Evolutionary conservation across 1,140 invertebrate genomes (phyloP).

Genomic region (Apis mellifera): DNA sequence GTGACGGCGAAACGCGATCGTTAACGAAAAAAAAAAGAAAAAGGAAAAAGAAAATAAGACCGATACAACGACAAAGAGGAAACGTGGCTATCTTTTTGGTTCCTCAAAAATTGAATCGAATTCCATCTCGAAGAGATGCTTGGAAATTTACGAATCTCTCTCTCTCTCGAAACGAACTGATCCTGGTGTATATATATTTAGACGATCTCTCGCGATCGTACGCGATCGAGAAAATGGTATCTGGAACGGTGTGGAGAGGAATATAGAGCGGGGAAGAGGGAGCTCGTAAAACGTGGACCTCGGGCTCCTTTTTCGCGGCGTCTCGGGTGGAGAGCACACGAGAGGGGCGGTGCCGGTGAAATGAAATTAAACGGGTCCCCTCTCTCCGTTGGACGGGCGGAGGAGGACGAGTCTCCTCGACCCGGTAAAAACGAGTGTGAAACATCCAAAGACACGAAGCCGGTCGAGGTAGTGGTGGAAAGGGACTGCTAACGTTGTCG

Average conservation of each 20-base stretch:
- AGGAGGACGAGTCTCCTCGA: slow-evolving; percentile 34
- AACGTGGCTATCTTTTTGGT: too few species aligned
- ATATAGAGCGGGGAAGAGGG: neutral
- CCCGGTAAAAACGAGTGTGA: slow-evolving; percentile 67
- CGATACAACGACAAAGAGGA: slow-evolving; percentile 46
- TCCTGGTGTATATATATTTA: too few species aligned
- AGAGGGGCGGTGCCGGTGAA: slow-evolving; percentile 55
- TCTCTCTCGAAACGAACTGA: too few species aligned
- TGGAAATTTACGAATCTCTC: too few species aligned
- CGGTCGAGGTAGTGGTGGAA: too few species aligned
- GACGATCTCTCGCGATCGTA: too few species aligned
- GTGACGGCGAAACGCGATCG: slow-evolving; percentile 62
- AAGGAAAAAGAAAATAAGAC: slow-evolving; percentile 14
- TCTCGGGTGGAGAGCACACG: slow-evolving; percentile 55
- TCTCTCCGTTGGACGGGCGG: slow-evolving; percentile 48
- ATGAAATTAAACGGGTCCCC: slow-evolving; percentile 68
- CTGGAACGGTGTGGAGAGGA: too few species aligned
- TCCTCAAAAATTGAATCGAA: too few species aligned
- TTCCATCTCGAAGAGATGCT: too few species aligned
- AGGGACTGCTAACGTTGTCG: too few species aligned
- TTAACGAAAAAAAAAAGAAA: slow-evolving; percentile 55
- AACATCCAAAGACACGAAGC: slow-evolving; percentile 52
- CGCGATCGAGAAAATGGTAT: too few species aligned
- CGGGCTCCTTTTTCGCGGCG: slow-evolving; percentile 59
- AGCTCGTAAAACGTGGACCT: slow-evolving; percentile 58